Evolutionary conservation across 2,113 vertebrate species (phyloP).

Genomic region (Callithrix jacchus): DNA sequence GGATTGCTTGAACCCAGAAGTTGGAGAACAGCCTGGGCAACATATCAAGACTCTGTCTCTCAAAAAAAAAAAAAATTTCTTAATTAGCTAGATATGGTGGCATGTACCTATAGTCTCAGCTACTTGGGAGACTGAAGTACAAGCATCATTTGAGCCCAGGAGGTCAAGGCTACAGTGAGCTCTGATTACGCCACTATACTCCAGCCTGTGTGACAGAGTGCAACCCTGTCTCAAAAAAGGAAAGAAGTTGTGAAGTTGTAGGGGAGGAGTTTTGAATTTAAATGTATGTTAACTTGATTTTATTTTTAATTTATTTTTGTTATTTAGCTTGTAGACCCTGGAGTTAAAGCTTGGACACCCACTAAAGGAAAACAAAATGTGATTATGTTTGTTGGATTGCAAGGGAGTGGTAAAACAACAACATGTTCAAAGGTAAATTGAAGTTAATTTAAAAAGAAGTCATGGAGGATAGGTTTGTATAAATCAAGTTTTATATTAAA

Average conservation of each 20-base stretch:
- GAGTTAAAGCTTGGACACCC: constrained; percentile 99
- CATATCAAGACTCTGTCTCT: too few relatives aligned
- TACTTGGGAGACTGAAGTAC: too few relatives aligned
- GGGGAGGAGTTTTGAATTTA: background rate
- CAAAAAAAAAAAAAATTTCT: too few relatives aligned
- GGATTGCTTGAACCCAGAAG: too few relatives aligned
- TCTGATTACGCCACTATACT: too few relatives aligned
- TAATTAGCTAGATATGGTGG: too few relatives aligned
- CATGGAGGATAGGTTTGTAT: background rate
- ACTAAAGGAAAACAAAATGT: constrained; percentile 99
- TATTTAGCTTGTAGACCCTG: constrained; percentile 95
- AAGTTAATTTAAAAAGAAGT: background rate
- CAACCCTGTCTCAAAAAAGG: too few relatives aligned
- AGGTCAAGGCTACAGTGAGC: too few relatives aligned
- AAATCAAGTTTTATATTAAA: constrained; percentile 33
- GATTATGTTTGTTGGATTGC: constrained; percentile 99
- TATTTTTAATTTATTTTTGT: constrained; percentile 53
- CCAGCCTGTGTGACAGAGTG: too few relatives aligned
- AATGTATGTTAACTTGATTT: background rate
- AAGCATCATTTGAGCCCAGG: too few relatives aligned
- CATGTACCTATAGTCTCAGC: too few relatives aligned
- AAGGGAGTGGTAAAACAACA: constrained; percentile 99
- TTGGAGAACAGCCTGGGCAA: too few relatives aligned
- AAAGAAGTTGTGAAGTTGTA: background rate
- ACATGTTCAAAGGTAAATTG: constrained; percentile 96